Evolutionary conservation across 2,888 invertebrate genomes (phyloP).

Genomic region (Andrena bicolor): DNA sequence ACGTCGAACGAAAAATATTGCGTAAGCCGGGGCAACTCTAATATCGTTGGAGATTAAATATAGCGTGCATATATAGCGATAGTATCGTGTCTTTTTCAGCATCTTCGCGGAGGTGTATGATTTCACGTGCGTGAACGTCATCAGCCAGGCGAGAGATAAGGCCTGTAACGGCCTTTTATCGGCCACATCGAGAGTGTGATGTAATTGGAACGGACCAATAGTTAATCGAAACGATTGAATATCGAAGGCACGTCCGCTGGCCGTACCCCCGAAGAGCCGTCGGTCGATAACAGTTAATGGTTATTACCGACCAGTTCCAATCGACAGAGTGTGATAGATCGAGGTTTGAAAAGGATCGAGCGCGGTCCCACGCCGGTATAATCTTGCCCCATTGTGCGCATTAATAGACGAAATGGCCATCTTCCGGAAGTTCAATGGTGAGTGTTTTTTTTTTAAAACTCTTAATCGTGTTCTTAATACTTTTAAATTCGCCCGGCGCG

Average conservation of each 20-base stretch:
- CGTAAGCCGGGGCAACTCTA: constrained; percentile 43
- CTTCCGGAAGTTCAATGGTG: constrained; percentile 69
- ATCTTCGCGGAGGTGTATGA: constrained; percentile 8
- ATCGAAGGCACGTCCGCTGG: constrained; percentile 12
- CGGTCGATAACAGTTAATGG: constrained; percentile 11
- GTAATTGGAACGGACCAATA: constrained; percentile 39
- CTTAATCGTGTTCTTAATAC: neutral
- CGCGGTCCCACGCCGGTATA: constrained; percentile 17
- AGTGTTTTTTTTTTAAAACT: constrained; percentile 30
- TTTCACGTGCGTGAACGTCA: constrained; percentile 10
- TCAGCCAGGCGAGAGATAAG: constrained; percentile 8
- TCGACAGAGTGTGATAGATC: neutral
- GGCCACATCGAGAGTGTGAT: constrained; percentile 44
- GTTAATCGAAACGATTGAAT: constrained; percentile 28
- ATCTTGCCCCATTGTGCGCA: constrained; percentile 4
- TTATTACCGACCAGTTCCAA: constrained; percentile 21
- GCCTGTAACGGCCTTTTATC: constrained; percentile 1
- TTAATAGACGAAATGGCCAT: constrained; percentile 55
- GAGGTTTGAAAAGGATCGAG: neutral
- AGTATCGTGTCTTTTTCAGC: constrained; percentile 49
- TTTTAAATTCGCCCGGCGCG: neutral
- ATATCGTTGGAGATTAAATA: constrained; percentile 59
- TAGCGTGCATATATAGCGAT: constrained; percentile 53
- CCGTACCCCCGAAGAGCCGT: neutral
- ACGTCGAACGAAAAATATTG: constrained; percentile 21